Conservation (phyloP, 2,797 vertebrate genomes). For the Sebastes cheni region DNA sequence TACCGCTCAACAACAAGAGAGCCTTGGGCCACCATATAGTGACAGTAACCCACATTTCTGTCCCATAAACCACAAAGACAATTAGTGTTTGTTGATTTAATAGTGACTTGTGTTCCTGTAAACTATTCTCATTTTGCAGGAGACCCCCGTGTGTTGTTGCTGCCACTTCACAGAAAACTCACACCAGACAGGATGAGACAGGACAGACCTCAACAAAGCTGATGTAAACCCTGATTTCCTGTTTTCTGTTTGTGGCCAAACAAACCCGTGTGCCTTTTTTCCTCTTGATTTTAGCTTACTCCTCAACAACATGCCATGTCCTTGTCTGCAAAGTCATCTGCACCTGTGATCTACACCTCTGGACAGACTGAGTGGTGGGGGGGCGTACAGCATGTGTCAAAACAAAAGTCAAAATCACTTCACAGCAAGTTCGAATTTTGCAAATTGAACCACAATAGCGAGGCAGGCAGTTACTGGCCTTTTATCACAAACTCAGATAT, state of each 20-base stretch:
- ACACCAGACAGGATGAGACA: not conserved
- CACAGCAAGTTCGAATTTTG: not conserved
- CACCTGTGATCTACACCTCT: not conserved
- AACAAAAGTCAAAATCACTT: not conserved
- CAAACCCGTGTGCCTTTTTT: constrained; percentile 21
- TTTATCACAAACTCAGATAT: not conserved
- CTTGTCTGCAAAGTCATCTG: not conserved
- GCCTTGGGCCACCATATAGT: not conserved
- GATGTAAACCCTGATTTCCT: constrained; percentile 30
- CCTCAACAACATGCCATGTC: not conserved
- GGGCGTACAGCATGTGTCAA: not conserved
- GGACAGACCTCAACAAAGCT: constrained; percentile 19
- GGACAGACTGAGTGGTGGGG: not conserved
- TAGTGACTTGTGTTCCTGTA: not conserved
- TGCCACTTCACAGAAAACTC: constrained; percentile 9
- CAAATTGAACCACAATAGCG: not conserved
- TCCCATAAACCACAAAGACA: not conserved
- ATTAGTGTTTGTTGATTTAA: not conserved
- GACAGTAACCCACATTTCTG: not conserved
- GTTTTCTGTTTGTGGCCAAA: constrained; percentile 46
- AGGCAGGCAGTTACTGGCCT: not conserved
- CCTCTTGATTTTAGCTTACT: not conserved
- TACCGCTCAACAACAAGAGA: constrained; percentile 20
- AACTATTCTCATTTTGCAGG: not conserved
- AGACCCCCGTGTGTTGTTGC: not conserved